A percentile compares a stretch with the other conserved stretches of the same genome.
These are phyloP conservation scores for Thaumatotibia leucotreta DNA, from an alignment of 1,140 invertebrate species.

Conservation along the genomic window DNA sequence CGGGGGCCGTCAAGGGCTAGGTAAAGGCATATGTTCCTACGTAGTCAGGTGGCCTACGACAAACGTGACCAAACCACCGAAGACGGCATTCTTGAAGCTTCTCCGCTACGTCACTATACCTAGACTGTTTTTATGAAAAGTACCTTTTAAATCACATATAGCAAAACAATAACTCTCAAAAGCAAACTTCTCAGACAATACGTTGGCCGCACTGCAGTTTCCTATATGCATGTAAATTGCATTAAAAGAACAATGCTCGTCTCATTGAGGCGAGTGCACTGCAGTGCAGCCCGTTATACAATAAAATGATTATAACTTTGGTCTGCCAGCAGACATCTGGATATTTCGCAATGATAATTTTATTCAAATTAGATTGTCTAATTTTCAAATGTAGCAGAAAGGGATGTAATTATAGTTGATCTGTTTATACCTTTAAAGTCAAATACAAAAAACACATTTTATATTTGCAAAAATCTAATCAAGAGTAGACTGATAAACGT, in stretches of 20 bases:
- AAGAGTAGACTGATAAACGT: too few species aligned
- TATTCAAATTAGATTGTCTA: neutral
- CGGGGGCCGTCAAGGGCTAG: too few species aligned
- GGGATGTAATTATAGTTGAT: neutral
- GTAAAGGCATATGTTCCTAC: too few species aligned
- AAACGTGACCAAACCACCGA: too few species aligned
- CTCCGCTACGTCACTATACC: too few species aligned
- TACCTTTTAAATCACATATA: neutral
- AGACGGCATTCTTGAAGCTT: too few species aligned
- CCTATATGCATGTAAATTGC: constrained; percentile 11
- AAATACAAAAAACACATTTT: too few species aligned
- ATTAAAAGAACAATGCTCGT: constrained; percentile 10
- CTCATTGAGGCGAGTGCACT: constrained; percentile 9
- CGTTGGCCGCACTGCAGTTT: neutral
- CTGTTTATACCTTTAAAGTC: too few species aligned
- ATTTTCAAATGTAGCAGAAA: neutral
- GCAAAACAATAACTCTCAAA: neutral
- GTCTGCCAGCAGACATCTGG: neutral
- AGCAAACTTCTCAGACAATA: neutral
- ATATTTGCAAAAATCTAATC: too few species aligned
- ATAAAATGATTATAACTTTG: constrained; percentile 11
- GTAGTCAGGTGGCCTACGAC: too few species aligned
- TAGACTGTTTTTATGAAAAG: too few species aligned
- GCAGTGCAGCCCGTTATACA: neutral
- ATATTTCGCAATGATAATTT: neutral